Conservation (phyloP, 2,888 invertebrate genomes). For the Eulithis testata region DNA sequence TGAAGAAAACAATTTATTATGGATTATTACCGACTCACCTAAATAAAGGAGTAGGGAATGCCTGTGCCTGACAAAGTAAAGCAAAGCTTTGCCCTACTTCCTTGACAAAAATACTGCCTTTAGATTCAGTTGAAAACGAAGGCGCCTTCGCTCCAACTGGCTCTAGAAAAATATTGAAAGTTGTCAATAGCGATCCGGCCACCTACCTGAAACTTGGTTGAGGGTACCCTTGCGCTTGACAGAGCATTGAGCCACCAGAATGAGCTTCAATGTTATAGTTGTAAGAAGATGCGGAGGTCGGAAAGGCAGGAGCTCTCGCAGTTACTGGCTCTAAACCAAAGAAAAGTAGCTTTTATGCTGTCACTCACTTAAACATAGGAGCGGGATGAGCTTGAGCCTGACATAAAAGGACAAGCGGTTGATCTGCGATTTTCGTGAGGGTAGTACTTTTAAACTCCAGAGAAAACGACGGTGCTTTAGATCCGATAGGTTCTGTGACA, state of each 20-base stretch:
- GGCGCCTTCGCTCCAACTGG: slow-evolving; percentile 87
- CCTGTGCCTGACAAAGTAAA: slow-evolving; percentile 86
- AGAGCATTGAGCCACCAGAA: slow-evolving; percentile 78
- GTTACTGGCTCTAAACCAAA: slow-evolving; percentile 78
- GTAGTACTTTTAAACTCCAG: slow-evolving; percentile 84
- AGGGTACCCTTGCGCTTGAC: slow-evolving; percentile 85
- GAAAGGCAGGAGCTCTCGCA: slow-evolving; percentile 79
- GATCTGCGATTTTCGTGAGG: slow-evolving; percentile 80
- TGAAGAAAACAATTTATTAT: slow-evolving; percentile 64
- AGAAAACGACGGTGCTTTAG: slow-evolving; percentile 85
- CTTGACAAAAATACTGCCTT: slow-evolving; percentile 86
- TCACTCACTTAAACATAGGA: slow-evolving; percentile 87
- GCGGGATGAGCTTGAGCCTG: slow-evolving; percentile 88
- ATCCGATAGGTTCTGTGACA: slow-evolving; percentile 85
- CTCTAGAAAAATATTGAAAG: slow-evolving; percentile 68
- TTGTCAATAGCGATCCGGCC: slow-evolving; percentile 37
- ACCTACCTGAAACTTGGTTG: slow-evolving; percentile 88
- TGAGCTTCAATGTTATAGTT: slow-evolving; percentile 71
- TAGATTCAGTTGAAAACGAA: slow-evolving; percentile 86
- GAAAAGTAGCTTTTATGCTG: slow-evolving; percentile 44
- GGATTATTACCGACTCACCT: slow-evolving; percentile 78
- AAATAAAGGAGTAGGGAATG: slow-evolving; percentile 86
- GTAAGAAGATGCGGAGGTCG: slow-evolving; percentile 80
- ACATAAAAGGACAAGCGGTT: slow-evolving; percentile 86
- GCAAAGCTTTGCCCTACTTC: slow-evolving; percentile 83